Base-by-base conservation (phyloP, 1,140 invertebrate species). In the Euura lappo region DNA sequence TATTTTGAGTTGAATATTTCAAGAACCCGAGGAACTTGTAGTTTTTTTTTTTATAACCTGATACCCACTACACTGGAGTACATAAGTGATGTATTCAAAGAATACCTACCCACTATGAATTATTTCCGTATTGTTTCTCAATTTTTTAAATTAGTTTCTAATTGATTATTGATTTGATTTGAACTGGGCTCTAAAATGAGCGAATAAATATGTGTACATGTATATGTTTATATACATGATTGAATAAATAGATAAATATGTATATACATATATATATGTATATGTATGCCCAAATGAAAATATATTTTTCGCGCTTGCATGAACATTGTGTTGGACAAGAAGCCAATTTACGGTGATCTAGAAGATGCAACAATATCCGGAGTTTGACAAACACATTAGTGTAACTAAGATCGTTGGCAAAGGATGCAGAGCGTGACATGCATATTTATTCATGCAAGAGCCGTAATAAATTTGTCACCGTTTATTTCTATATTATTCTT, bases 401-500 rank as follows among this genome's bases (percentile, higher is more conserved):
- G 28, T 28, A 28, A 28, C 28, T 28, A 28, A 28, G 0, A 28
- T 28, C 28, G 28, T 28, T 28, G 28, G 28, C 28, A 28, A 28
- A 28, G 28, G 28, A 28, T 28, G 28, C 28, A 28, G 28, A 28
- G 28, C 28, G 28, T 28, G 28, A 28, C 28, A 28, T 28, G 28
- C 28, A 28, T 28, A 28, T 28, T 28, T 28, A 28, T 28, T 28
- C 28, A 28, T 28, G 28, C 28, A 28, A 28, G 28, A 28, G 28
- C 28, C 28, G 28, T 28, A 28, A 28, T 28, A 28, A 28, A 28
- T 28, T 28, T 28, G 28, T 70, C 60, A 43, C 45, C 7, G 42
- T 44, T 70, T 28, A 71, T 74, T 70, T 70, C 70, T 71, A 51
- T 51, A 66, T 70, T 78, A 80, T 79, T 81, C 75, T 79, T 77